Percentiles rank a stretch among this genome's conserved stretches.
Evolutionary conservation across 64 coral and sea anemone species (phyloP).

Genomic region (Montipora efflorescens): DNA sequence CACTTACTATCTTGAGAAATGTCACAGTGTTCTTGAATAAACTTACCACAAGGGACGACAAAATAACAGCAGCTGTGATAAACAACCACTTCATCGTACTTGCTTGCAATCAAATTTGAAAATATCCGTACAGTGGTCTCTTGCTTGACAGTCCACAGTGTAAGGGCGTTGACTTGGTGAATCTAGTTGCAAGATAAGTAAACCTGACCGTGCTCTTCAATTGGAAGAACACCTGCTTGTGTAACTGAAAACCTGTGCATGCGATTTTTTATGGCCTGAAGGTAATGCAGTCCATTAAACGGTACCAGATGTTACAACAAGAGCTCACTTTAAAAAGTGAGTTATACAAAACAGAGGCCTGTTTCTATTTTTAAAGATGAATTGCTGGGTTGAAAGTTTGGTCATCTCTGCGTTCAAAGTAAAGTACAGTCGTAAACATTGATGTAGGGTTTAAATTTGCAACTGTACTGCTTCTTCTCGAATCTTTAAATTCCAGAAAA

Average conservation of each 20-base stretch:
- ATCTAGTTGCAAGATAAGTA: background rate
- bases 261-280: background rate
- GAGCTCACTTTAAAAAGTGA: background rate
- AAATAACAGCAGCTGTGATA: background rate
- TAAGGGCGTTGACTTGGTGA: background rate
- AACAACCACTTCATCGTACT: conserved; percentile 4
- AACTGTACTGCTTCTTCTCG: too few species aligned
- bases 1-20: background rate
- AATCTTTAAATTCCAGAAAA: too few species aligned
- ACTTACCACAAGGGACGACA: conserved; percentile 1
- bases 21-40: background rate
- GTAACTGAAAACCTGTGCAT: background rate
- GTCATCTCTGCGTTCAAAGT: background rate
- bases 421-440: too few species aligned
- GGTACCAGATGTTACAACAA: background rate
- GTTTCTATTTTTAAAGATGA: background rate
- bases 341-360: background rate
- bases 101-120: background rate
- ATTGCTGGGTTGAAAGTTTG: background rate
- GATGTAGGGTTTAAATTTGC: too few species aligned
- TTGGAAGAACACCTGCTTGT: background rate
- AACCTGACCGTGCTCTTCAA: background rate
- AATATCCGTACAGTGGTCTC: background rate
- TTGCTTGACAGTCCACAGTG: background rate
- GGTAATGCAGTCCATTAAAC: background rate